Conservation (phyloP, 2,113 vertebrate species). For the Gavia stellata region DNA sequence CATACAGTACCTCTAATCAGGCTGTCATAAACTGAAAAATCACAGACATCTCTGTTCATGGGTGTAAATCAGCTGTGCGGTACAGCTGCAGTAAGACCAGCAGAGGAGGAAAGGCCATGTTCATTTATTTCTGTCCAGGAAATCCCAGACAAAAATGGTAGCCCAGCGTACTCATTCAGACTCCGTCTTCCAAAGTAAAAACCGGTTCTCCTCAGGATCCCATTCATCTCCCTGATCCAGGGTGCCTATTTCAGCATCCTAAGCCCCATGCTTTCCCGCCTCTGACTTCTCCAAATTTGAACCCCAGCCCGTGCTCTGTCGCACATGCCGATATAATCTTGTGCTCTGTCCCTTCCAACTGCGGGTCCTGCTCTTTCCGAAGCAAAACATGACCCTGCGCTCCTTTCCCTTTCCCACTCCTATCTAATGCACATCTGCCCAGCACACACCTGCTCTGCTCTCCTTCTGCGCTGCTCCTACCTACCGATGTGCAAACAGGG, state of each 20-base stretch:
- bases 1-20: background rate
- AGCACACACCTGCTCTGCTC: fast-evolving
- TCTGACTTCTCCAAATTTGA: background rate
- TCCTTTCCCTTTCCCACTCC: background rate
- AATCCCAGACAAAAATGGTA: background rate
- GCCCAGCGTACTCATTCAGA: background rate
- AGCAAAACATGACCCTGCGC: fast-evolving
- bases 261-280: background rate
- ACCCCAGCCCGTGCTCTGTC: background rate
- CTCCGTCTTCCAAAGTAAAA: background rate
- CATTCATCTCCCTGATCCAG: background rate
- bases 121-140: background rate
- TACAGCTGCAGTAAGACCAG: constrained; percentile 1
- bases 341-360: background rate
- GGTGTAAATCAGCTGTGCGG: background rate
- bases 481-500: fast-evolving
- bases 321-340: background rate
- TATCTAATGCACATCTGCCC: too few relatives aligned
- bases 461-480: background rate
- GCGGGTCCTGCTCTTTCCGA: background rate
- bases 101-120: background rate
- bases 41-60: background rate
- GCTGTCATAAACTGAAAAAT: background rate
- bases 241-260: background rate
- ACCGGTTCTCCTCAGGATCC: background rate